Evolutionary conservation across 1,140 invertebrate genomes (phyloP).

Genomic region (Olivierus martensii): DNA sequence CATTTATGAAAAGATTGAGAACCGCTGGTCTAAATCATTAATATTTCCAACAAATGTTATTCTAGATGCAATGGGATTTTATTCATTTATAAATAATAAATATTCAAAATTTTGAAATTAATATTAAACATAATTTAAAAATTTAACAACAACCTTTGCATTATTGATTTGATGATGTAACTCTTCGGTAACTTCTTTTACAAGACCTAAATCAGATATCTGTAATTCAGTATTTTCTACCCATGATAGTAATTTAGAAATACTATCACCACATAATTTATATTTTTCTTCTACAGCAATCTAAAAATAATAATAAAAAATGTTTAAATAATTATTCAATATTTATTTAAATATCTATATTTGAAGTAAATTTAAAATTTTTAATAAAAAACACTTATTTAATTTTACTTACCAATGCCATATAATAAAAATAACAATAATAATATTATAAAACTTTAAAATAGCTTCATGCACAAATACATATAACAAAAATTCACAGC

Average conservation of each 20-base stretch:
- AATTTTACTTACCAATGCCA: too few relatives aligned
- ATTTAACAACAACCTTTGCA: slow-evolving; percentile 47
- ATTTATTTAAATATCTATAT: neutral
- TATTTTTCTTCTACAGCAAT: slow-evolving; percentile 90
- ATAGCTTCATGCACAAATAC: too few relatives aligned
- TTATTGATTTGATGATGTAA: slow-evolving; percentile 72
- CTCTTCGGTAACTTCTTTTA: slow-evolving; percentile 74
- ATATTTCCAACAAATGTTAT: too few relatives aligned
- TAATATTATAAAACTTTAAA: too few relatives aligned
- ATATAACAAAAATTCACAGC: too few relatives aligned
- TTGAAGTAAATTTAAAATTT: neutral
- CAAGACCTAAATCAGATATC: slow-evolving; percentile 71
- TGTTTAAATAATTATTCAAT: neutral
- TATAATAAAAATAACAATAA: too few relatives aligned
- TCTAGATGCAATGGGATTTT: too few relatives aligned
- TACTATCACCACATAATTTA: slow-evolving; percentile 67
- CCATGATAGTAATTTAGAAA: slow-evolving; percentile 75
- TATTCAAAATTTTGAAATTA: neutral
- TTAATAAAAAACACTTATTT: neutral
- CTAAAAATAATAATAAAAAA: slow-evolving; percentile 35
- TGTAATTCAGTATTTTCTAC: slow-evolving; percentile 70
- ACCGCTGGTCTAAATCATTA: too few relatives aligned
- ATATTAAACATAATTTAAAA: neutral
- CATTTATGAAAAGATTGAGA: too few relatives aligned
- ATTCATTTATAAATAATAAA: neutral